Conservation (phyloP, 2,888 invertebrate genomes). For the Rhamnusium bicolor region DNA sequence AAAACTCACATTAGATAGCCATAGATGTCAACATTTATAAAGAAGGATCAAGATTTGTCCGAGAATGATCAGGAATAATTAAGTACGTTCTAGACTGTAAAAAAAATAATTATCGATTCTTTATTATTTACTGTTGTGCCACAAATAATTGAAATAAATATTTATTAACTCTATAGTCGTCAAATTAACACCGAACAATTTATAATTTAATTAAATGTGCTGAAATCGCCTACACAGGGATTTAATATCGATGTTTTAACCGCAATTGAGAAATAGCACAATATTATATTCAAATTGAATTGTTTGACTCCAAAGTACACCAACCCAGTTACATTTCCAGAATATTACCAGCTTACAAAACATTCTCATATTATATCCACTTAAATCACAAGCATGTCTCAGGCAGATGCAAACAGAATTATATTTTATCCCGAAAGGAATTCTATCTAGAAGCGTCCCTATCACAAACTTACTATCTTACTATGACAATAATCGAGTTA, state of each 20-base stretch:
- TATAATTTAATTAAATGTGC: neutral
- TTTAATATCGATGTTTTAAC: neutral
- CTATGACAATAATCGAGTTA: conserved; percentile 56
- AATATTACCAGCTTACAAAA: neutral
- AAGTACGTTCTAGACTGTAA: no score
- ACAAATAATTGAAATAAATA: neutral
- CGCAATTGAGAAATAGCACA: neutral
- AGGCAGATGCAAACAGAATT: conserved; percentile 27
- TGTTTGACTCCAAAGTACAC: conserved; percentile 8
- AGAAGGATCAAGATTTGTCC: no score
- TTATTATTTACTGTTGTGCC: neutral
- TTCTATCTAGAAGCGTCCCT: conserved; percentile 26
- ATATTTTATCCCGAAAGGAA: conserved; percentile 26
- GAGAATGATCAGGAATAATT: no score
- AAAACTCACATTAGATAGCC: no score
- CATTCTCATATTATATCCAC: conserved; percentile 19
- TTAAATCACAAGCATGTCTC: conserved; percentile 17
- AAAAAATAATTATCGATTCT: no score
- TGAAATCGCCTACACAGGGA: neutral
- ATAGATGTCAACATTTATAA: no score
- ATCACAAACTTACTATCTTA: conserved; percentile 32
- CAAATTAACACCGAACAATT: neutral
- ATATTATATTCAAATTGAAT: conserved; percentile 14
- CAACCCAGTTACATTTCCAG: conserved; percentile 8
- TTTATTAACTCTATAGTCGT: no score